A percentile compares a stretch with the other conserved stretches of the same genome.
These are phyloP conservation scores for Cerastis leucographa DNA, from an alignment of 2,888 invertebrate species.

Conservation along the genomic window DNA sequence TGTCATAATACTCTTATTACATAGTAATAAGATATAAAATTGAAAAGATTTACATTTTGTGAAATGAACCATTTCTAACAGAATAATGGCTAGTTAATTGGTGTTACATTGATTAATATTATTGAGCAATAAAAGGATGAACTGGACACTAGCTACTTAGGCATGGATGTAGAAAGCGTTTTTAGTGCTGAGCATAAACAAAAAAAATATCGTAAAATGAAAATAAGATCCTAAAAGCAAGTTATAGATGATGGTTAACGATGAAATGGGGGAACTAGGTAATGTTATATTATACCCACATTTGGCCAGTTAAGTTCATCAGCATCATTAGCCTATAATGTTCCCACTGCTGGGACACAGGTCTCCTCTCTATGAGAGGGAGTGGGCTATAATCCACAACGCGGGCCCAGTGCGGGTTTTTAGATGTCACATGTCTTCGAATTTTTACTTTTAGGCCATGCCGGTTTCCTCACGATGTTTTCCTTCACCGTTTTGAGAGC, in stretches of 20 bases:
- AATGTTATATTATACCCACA: not conserved
- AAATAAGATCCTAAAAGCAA: conserved; percentile 1
- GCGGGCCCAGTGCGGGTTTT: too few species aligned
- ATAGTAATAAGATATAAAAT: not conserved
- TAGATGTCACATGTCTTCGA: too few species aligned
- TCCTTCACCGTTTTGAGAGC: too few species aligned
- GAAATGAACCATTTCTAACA: not conserved
- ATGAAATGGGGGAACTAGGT: not conserved
- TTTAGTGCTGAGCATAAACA: conserved; percentile 13
- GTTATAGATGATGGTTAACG: not conserved
- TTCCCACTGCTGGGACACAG: too few species aligned
- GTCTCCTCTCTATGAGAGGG: too few species aligned
- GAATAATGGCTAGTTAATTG: not conserved
- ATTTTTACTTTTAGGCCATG: too few species aligned
- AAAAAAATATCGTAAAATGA: conserved; percentile 10
- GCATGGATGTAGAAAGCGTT: not conserved
- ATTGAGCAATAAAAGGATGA: conserved; percentile 44
- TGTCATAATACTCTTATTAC: not conserved
- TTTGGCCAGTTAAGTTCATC: not conserved
- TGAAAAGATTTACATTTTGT: not conserved
- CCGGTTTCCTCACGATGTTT: too few species aligned
- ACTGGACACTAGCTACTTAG: conserved; percentile 19
- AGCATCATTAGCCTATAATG: too few species aligned
- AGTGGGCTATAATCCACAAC: too few species aligned
- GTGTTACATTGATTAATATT: conserved; percentile 41